Conservation (phyloP, 1,140 invertebrate species). For the Telenomus remus region DNA sequence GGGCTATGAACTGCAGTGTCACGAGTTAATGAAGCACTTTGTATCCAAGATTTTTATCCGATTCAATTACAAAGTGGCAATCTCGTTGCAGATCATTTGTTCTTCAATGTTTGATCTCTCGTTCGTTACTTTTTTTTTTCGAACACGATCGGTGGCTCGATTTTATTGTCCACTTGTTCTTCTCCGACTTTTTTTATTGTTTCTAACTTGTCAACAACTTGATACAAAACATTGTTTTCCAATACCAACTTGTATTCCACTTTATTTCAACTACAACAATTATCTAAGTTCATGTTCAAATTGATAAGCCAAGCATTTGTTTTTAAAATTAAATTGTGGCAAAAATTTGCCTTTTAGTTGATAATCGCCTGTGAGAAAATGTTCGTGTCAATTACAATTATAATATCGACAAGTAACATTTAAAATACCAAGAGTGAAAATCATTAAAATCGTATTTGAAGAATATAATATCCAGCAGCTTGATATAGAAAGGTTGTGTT, state of each 20-base stretch:
- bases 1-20: slow-evolving; percentile 40
- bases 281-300: too few relatives aligned
- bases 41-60: slow-evolving; percentile 47
- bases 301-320: too few relatives aligned
- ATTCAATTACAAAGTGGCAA: slow-evolving; percentile 30
- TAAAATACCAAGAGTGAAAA: not conserved
- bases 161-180: slow-evolving; percentile 23
- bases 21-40: slow-evolving; percentile 45
- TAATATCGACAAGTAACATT: not conserved
- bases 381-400: too few relatives aligned
- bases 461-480: not conserved
- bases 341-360: too few relatives aligned
- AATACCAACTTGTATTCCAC: too few relatives aligned
- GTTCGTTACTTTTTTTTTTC: slow-evolving; percentile 9
- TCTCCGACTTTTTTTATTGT: not conserved
- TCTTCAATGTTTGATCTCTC: slow-evolving; percentile 4
- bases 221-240: too few relatives aligned
- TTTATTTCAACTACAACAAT: too few relatives aligned
- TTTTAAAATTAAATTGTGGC: too few relatives aligned
- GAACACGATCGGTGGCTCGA: slow-evolving; percentile 2
- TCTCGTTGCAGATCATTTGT: slow-evolving; percentile 11
- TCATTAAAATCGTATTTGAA: not conserved
- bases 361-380: too few relatives aligned
- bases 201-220: not conserved
- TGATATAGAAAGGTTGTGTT: not conserved